Evolutionary conservation across 2,888 invertebrate genomes (phyloP), one percentile per base, ranked within the genome.

Genomic region (Morinoia aosen): DNA sequence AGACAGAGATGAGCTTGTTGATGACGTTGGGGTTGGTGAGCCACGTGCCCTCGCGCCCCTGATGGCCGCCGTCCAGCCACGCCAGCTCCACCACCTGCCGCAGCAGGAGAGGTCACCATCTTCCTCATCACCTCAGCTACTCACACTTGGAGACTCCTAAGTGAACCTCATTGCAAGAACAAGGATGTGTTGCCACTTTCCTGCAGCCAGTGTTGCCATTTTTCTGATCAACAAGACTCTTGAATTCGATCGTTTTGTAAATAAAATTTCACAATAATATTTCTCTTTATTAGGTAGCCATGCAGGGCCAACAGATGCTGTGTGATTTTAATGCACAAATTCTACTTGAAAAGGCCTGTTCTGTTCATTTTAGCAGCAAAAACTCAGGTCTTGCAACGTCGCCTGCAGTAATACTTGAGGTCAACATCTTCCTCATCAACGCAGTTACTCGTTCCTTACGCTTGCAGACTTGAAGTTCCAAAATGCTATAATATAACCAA

Each of bases 31-130:
- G 97, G 2, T 98, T 98, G 0, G 98, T 98, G 97, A 99, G 98
- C 98, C 99, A 99, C 56, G 99, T 98, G 97, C 98, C 98, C 97
- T 98, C 98, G 0, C 98, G 98, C 39, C 99, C 99, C n/a, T 98
- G 98, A 97, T 99, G 99, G 0, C 99, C 99, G 4, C 99, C 99
- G 97, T 99, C 99, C 97, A 99, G 97, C 99, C 99, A 99, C 97
- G 98, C 98, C 98, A 99, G 98, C 96, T 98, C 98, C 96, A 98
- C 97, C 95, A 99, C 98, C 96, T 98, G 98, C 39, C 98, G 97
- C n/a, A 98, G 98, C 96, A 98, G 97, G 96, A 3, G 58, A 58
- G 48, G 48, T 48, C 48, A 61, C 40, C 48, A 48, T 48, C 5
- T 48, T 48, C 48, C 48, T 48, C 48, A 91, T 64, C 98, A 48